Evolutionary conservation across 2,888 invertebrate species (phyloP).

Genomic region (Melinaea marsaeus): DNA sequence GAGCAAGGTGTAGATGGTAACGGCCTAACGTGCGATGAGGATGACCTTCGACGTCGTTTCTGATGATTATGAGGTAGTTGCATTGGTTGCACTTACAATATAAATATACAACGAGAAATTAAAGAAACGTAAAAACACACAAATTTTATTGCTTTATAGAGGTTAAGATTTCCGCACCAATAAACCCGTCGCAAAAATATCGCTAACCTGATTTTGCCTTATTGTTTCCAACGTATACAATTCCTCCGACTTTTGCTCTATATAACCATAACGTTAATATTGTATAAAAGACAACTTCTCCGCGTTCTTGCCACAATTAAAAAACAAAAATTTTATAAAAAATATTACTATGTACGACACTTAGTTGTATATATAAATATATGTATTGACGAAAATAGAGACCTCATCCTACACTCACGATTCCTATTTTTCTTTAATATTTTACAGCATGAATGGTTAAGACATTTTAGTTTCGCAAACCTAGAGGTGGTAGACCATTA

Average conservation of each 20-base stretch:
- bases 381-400: background rate
- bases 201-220: background rate
- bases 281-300: background rate
- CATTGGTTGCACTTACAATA: conserved; percentile 7
- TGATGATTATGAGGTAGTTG: too few species aligned
- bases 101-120: conserved; percentile 17
- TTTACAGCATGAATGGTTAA: too few species aligned
- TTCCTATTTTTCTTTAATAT: too few species aligned
- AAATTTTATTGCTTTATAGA: conserved; percentile 27
- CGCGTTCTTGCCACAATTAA: background rate
- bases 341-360: conserved; percentile 6
- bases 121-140: conserved; percentile 21
- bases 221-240: background rate
- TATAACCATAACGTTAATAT: background rate
- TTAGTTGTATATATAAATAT: conserved; percentile 2
- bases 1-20: too few species aligned
- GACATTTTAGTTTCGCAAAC: too few species aligned
- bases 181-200: background rate
- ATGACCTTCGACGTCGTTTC: conserved; percentile 8
- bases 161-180: conserved; percentile 16
- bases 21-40: too few species aligned
- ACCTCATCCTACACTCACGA: too few species aligned
- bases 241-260: background rate
- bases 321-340: background rate
- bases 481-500: too few species aligned